These are phyloP conservation scores for Radopholus similis DNA, from an alignment of 1,140 invertebrate species.

Conservation along the genomic window DNA sequence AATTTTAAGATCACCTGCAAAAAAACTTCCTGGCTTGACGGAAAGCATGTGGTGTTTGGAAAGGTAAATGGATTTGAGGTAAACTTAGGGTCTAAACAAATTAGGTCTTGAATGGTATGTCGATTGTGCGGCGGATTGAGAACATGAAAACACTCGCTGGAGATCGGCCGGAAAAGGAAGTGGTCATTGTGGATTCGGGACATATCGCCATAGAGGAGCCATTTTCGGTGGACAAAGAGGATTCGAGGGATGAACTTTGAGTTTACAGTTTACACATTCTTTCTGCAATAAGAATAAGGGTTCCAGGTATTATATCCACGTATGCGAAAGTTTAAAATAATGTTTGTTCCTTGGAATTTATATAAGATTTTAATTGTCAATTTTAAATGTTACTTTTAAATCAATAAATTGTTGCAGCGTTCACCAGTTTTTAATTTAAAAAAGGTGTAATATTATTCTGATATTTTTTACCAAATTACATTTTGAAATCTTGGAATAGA, in stretches of 20 bases:
- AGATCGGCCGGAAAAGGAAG: slow-evolving; percentile 62
- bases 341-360: too few relatives aligned
- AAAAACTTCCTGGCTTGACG: slow-evolving; percentile 87
- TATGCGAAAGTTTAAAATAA: too few relatives aligned
- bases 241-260: slow-evolving; percentile 33
- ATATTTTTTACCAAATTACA: too few relatives aligned
- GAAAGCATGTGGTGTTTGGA: slow-evolving; percentile 85
- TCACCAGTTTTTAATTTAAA: too few relatives aligned
- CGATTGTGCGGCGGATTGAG: slow-evolving; percentile 62
- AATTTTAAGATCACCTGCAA: slow-evolving; percentile 67
- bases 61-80: slow-evolving; percentile 70
- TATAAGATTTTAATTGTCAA: too few relatives aligned
- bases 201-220: slow-evolving; percentile 55
- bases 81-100: not conserved
- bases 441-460: too few relatives aligned
- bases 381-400: too few relatives aligned
- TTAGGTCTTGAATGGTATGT: slow-evolving; percentile 76
- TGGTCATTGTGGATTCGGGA: slow-evolving; percentile 61
- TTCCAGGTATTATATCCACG: too few relatives aligned
- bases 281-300: too few relatives aligned
- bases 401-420: too few relatives aligned
- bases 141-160: slow-evolving; percentile 39
- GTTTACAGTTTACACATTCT: not conserved
- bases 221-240: slow-evolving; percentile 61
- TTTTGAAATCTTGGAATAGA: too few relatives aligned